These are phyloP conservation scores for Bellardia pandia DNA, from an alignment of 2,888 invertebrate genomes.

Conservation along the genomic window DNA sequence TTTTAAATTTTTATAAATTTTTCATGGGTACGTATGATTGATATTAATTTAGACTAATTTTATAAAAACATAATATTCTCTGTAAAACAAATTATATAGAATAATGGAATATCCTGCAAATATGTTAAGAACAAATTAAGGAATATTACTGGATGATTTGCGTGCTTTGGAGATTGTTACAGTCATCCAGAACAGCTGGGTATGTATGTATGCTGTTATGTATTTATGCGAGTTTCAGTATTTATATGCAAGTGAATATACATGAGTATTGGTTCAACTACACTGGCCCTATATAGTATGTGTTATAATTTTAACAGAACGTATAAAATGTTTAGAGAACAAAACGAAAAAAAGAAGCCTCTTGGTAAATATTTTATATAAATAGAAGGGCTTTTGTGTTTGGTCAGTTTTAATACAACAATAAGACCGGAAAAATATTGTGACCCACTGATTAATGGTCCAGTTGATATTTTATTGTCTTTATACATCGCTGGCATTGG, in stretches of 20 bases:
- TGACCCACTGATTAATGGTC: constrained; percentile 60
- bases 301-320: constrained; percentile 20
- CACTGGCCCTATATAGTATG: constrained; percentile 1
- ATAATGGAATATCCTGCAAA: no score
- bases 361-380: constrained; percentile 49
- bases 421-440: constrained; percentile 50
- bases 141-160: no score
- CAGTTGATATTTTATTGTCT: constrained; percentile 49
- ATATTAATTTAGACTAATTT: no score
- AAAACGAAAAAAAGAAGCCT: constrained; percentile 29
- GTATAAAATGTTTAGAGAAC: constrained; percentile 22
- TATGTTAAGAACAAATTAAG: no score
- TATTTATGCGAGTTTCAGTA: neutral
- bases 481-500: constrained; percentile 3
- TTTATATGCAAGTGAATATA: neutral
- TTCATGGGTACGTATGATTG: no score
- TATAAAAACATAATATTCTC: no score
- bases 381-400: constrained; percentile 34
- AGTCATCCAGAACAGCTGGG: no score
- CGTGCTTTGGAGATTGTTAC: no score
- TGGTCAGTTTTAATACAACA: constrained; percentile 32
- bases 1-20: no score
- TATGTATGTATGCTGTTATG: no score
- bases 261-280: neutral
- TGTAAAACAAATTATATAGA: no score